phyloP scores from a whole-genome alignment of 2,113 vertebrate species.

The Orientallactaga bullata region DNA sequence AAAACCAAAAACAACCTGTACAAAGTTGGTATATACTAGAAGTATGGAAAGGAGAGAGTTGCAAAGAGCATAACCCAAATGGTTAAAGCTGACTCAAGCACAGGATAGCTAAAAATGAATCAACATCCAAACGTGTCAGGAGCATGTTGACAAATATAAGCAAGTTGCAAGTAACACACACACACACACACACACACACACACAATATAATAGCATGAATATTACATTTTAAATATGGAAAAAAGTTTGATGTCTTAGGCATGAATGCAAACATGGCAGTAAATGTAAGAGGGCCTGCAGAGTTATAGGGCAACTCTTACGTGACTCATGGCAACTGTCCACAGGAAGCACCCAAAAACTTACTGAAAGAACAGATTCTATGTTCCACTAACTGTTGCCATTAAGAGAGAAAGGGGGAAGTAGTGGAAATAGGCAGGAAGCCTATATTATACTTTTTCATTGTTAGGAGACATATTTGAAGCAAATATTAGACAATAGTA shows the following conservation, averaged over 20 bases:
- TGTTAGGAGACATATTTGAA: background rate
- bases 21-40: background rate
- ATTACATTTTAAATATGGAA: background rate
- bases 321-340: background rate
- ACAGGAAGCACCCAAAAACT: background rate
- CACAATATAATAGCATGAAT: background rate
- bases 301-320: background rate
- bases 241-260: background rate
- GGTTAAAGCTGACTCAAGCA: slow-evolving; percentile 29
- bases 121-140: background rate
- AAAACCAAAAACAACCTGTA: background rate
- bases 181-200: background rate
- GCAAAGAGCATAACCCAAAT: background rate
- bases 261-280: background rate
- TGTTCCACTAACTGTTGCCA: background rate
- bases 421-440: background rate
- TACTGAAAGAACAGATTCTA: background rate
- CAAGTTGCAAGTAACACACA: background rate
- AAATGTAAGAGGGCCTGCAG: background rate
- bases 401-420: background rate
- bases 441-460: slow-evolving; percentile 3
- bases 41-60: background rate
- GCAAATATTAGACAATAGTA: background rate
- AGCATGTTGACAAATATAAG: slow-evolving; percentile 8
- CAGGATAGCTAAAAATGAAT: background rate